These are phyloP conservation scores for Caradrina kadenii DNA, from an alignment of 2,888 invertebrate genomes.

Conservation along the genomic window DNA sequence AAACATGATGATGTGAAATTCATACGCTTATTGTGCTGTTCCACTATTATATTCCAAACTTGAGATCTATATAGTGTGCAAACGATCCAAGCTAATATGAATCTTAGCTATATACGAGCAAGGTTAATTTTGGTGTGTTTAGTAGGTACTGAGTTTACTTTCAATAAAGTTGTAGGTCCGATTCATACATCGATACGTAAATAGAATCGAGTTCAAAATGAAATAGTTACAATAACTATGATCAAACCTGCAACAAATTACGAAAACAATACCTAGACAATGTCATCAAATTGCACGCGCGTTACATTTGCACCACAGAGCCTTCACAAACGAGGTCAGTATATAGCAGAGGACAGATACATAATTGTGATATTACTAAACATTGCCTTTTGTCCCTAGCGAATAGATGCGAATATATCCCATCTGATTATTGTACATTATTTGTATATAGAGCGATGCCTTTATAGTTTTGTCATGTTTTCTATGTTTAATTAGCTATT, in stretches of 20 bases:
- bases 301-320: slow-evolving; percentile 16
- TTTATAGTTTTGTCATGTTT: not conserved
- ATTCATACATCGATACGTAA: too few species aligned
- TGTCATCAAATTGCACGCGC: slow-evolving; percentile 10
- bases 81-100: too few species aligned
- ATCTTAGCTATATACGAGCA: too few species aligned
- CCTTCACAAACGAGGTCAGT: slow-evolving; percentile 32
- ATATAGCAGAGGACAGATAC: slow-evolving; percentile 10
- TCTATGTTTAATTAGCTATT: slow-evolving; percentile 1
- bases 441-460: slow-evolving; percentile 26
- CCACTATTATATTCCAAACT: too few species aligned
- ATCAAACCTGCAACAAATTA: slow-evolving; percentile 1
- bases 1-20: too few species aligned
- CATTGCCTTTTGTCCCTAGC: slow-evolving; percentile 43
- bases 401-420: slow-evolving; percentile 36
- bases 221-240: too few species aligned
- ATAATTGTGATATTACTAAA: slow-evolving; percentile 42
- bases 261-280: not conserved
- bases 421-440: slow-evolving; percentile 43
- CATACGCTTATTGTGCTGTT: too few species aligned
- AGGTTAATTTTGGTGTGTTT: too few species aligned
- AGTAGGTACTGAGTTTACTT: too few species aligned
- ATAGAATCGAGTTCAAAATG: too few species aligned
- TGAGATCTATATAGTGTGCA: too few species aligned
- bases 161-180: too few species aligned